Conservation (phyloP, 1,140 invertebrate genomes). For the Macrostomum lignano region DNA sequence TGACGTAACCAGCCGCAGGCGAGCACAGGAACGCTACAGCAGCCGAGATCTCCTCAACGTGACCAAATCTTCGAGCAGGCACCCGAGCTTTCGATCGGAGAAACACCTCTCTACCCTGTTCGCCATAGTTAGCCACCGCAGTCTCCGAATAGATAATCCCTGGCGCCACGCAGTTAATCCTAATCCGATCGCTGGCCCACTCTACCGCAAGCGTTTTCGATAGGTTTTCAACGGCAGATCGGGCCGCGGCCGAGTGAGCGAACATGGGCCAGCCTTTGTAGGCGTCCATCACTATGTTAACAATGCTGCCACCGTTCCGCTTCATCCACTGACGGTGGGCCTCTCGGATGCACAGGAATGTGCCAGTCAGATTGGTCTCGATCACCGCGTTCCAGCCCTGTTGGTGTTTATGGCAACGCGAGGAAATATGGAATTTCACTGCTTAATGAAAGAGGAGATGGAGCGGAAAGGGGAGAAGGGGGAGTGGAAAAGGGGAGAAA, state of each 20-base stretch:
- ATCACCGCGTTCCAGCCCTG: constrained; percentile 34
- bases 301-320: constrained; percentile 30
- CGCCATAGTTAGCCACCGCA: too few relatives aligned
- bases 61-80: constrained; percentile 8
- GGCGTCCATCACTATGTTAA: constrained; percentile 33
- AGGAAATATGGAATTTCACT: too few relatives aligned
- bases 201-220: constrained; percentile 31
- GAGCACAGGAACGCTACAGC: constrained; percentile 30
- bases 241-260: constrained; percentile 23
- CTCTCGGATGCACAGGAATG: constrained; percentile 29
- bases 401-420: too few relatives aligned
- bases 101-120: too few relatives aligned
- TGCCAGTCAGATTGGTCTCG: constrained; percentile 32
- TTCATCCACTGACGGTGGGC: constrained; percentile 30
- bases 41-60: constrained; percentile 15
- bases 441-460: constrained; percentile 7
- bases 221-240: constrained; percentile 31
- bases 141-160: too few relatives aligned
- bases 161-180: too few relatives aligned
- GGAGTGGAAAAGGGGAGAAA: constrained; percentile 1
- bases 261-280: constrained; percentile 28
- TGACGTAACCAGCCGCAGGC: constrained; percentile 29
- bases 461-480: constrained; percentile 7
- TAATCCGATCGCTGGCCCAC: constrained; percentile 29
- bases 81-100: too few relatives aligned